Evolutionary conservation across 2,888 invertebrate species (phyloP), one percentile per base, ranked within the genome.

Genomic region (Acrobasis repandana): DNA sequence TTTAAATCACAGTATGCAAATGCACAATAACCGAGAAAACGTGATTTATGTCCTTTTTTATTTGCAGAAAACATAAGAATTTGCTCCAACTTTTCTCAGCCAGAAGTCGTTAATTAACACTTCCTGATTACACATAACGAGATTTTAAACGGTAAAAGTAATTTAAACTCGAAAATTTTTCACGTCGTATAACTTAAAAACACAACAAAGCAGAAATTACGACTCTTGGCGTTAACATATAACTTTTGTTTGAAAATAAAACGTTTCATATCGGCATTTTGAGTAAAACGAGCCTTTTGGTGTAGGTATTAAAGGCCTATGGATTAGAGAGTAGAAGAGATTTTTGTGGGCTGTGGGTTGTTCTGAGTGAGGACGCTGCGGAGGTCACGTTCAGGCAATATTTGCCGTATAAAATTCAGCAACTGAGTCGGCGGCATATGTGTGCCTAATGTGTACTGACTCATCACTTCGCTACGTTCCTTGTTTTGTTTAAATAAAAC

Each of bases 351-450:
- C 16, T 54, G 34, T 54, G 58, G 51, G 34, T 66, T 65, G 67
- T 65, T 65, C 65, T 56, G 63, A 59, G 63, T 63, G 68, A 67
- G 70, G 76, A 73, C 68, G 70, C 69, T 75, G 73, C 77, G 72
- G 70, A 76, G 82, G 86, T 83, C 89, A 89, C 90, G 88, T 90
- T 86, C 85, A 47, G 83, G 76, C 85, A 88, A 89, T 90, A 89
- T 89, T 89, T 88, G 83, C 80, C 69, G 77, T 76, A 80, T 84
- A 82, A 87, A 86, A 86, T 85, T 86, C 82, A 83, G 80, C 80
- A 75, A 79, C 82, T 76, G 77, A 78, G 81, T 76, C 77, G 74
- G 75, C 73, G 71, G 72, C 74, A 71, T 68, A 76, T 75, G 67
- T 73, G 75, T 74, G 73, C 73, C 73, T 77, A 74, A 72, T 65